phyloP scores from a whole-genome alignment of 2,888 invertebrate species.

The Nemotelus nigrinus region DNA sequence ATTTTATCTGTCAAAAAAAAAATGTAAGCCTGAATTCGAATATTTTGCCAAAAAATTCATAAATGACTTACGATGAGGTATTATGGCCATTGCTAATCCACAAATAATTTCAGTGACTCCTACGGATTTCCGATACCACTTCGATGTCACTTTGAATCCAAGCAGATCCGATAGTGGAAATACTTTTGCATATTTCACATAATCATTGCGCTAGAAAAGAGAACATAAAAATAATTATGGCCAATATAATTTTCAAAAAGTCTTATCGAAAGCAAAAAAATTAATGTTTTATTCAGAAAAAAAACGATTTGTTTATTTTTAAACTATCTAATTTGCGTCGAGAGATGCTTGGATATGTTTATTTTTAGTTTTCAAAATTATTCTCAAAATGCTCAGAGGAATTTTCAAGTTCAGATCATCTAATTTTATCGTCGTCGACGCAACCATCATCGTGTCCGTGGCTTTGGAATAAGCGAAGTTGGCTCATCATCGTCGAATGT shows the following conservation, averaged over 20 bases:
- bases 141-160: constrained; percentile 88
- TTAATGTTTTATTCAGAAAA: constrained; percentile 1
- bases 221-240: constrained; percentile 19
- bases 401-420: constrained; percentile 40
- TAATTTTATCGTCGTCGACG: constrained; percentile 35
- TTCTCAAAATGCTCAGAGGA: constrained; percentile 7
- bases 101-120: constrained; percentile 87
- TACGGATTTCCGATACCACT: constrained; percentile 88
- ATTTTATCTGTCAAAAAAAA: constrained; percentile 77
- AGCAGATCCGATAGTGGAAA: constrained; percentile 84
- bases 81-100: constrained; percentile 81
- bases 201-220: constrained; percentile 82
- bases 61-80: constrained; percentile 78
- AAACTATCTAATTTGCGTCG: constrained; percentile 20
- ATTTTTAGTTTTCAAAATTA: constrained; percentile 18
- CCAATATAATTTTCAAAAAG: background rate
- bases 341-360: constrained; percentile 33
- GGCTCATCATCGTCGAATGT: too few species aligned
- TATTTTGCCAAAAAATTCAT: background rate
- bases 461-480: too few species aligned
- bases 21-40: background rate
- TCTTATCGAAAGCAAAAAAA: constrained; percentile 13
- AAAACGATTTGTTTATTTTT: constrained; percentile 24
- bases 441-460: background rate
- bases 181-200: constrained; percentile 95